Conservation (phyloP, 1,140 invertebrate species). For the Diploscapter pachys region DNA sequence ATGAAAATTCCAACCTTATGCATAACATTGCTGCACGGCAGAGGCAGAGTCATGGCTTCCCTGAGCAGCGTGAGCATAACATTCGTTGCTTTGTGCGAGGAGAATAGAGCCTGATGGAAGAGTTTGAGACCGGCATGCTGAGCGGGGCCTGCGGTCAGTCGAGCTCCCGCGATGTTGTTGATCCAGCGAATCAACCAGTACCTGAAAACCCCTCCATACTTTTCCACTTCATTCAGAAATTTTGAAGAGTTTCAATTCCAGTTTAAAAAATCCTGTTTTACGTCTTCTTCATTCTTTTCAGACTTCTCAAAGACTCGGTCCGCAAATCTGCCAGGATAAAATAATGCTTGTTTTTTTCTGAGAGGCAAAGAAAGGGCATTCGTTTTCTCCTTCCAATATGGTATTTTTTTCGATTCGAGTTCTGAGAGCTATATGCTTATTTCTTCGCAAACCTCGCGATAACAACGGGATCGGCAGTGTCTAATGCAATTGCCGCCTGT, state of each 20-base stretch:
- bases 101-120: constrained; percentile 42
- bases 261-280: no score
- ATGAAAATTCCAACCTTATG: constrained; percentile 42
- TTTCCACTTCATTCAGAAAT: no score
- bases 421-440: background rate
- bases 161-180: constrained; percentile 49
- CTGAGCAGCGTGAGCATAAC: constrained; percentile 49
- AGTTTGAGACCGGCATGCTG: constrained; percentile 40
- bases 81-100: constrained; percentile 47
- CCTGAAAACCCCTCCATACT: background rate
- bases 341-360: no score
- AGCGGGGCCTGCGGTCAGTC: constrained; percentile 6
- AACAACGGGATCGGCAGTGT: constrained; percentile 55
- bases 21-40: constrained; percentile 53
- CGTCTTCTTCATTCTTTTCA: no score
- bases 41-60: constrained; percentile 51
- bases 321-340: no score
- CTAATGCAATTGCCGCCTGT: constrained; percentile 38
- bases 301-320: no score
- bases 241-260: no score
- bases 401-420: no score
- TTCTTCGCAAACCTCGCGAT: constrained; percentile 43
- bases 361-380: no score
- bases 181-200: constrained; percentile 57
- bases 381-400: no score